A percentile compares a stretch with the other conserved stretches of the same genome.
Conservation (phyloP, 2,888 invertebrate genomes). For the Folsomia candida region DNA sequence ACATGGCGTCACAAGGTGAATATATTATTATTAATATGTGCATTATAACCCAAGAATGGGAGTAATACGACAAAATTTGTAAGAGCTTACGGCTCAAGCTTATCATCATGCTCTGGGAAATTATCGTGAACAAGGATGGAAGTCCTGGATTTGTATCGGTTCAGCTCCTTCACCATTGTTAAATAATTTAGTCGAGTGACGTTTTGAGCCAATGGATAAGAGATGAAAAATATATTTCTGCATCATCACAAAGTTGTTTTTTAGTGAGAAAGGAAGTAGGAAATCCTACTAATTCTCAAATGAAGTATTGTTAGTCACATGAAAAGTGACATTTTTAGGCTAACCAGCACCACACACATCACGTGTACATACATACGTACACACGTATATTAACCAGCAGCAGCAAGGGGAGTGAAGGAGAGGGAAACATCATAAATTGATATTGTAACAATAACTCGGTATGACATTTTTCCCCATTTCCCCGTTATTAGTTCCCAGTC, state of each 20-base stretch:
- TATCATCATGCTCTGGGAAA: no score
- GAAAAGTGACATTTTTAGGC: slow-evolving; percentile 19
- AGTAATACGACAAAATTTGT: not conserved
- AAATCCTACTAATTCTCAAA: slow-evolving; percentile 9
- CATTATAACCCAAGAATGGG: not conserved
- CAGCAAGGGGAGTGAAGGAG: not conserved
- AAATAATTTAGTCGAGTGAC: not conserved
- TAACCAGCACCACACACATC: slow-evolving; percentile 6
- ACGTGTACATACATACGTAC: no score
- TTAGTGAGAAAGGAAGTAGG: not conserved
- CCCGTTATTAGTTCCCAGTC: slow-evolving; percentile 5
- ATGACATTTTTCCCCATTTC: slow-evolving; percentile 18
- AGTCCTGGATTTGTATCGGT: not conserved
- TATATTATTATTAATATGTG: not conserved
- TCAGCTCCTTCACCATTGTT: not conserved
- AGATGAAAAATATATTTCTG: not conserved
- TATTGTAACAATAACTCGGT: slow-evolving; percentile 13
- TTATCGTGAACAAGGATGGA: not conserved
- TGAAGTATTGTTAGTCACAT: slow-evolving; percentile 22
- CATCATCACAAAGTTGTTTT: not conserved
- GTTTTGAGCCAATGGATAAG: no score
- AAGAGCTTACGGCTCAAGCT: no score
- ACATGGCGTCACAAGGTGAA: no score
- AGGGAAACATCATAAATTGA: slow-evolving; percentile 21
- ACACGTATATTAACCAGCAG: no score